Percentiles rank a stretch among this genome's conserved stretches.
These are phyloP conservation scores for Penaeus vannamei DNA, from an alignment of 1,140 invertebrate genomes.

Conservation along the genomic window DNA sequence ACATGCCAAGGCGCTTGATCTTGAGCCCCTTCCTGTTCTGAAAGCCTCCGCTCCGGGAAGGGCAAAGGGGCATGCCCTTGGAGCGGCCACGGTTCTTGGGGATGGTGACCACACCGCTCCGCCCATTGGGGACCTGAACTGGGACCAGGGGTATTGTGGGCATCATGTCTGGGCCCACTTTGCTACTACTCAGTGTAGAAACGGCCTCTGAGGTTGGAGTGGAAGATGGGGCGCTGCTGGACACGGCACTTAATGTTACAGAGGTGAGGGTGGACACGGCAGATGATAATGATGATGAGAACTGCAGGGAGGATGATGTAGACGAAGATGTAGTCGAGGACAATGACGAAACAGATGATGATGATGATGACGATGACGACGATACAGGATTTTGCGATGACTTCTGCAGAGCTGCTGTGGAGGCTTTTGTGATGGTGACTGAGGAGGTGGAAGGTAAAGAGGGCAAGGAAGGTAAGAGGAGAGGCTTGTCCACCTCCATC, in stretches of 20 bases:
- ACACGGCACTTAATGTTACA: slow-evolving; percentile 30
- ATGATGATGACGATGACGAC: slow-evolving; percentile 31
- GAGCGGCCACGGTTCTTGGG: slow-evolving; percentile 50
- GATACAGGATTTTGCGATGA: slow-evolving; percentile 12
- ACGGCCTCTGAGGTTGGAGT: slow-evolving; percentile 3
- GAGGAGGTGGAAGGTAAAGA: slow-evolving; percentile 54
- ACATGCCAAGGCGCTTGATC: slow-evolving; percentile 58
- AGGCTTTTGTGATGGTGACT: slow-evolving; percentile 55
- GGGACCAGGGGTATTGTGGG: slow-evolving; percentile 67
- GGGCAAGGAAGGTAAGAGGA: slow-evolving; percentile 44
- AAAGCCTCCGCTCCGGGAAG: slow-evolving; percentile 42
- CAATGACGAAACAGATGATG: slow-evolving; percentile 22
- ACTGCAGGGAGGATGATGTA: slow-evolving; percentile 43
- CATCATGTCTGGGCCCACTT: slow-evolving; percentile 64
- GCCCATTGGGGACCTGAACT: slow-evolving; percentile 60
- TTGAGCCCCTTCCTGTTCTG: slow-evolving; percentile 58
- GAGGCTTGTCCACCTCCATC: slow-evolving; percentile 54
- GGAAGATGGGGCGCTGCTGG: slow-evolving; percentile 37
- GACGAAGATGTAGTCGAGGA: neutral
- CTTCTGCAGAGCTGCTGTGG: slow-evolving; percentile 45
- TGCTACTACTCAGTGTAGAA: slow-evolving; percentile 36
- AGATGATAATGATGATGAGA: slow-evolving; percentile 11
- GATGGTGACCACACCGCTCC: slow-evolving; percentile 45
- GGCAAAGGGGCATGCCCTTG: slow-evolving; percentile 50
- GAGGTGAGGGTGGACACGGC: slow-evolving; percentile 17